Evolutionary conservation across 2,113 vertebrate species (phyloP).

Genomic region (Cariama cristata): DNA sequence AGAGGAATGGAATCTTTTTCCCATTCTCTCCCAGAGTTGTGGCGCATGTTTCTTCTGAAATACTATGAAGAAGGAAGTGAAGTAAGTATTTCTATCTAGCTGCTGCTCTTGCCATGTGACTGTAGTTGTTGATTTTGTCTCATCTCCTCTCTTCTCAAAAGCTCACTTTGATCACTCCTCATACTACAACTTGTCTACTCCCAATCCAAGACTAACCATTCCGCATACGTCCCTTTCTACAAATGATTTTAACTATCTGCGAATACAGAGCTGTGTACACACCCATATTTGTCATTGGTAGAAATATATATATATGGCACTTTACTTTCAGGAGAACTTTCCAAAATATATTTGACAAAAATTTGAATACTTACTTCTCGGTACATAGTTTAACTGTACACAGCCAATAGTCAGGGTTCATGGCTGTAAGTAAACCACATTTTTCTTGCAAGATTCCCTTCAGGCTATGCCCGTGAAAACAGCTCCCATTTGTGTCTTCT

Average conservation of each 20-base stretch:
- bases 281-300: not conserved
- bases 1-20: not conserved
- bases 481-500: constrained; percentile 70
- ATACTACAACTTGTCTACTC: not conserved
- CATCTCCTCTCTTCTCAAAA: not conserved
- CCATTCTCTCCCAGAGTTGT: not conserved
- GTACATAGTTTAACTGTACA: constrained; percentile 72
- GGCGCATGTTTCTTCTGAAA: not conserved
- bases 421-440: constrained; percentile 4
- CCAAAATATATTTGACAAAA: not conserved
- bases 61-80: not conserved
- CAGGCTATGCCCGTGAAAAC: constrained; percentile 82
- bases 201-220: not conserved
- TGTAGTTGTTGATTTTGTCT: not conserved
- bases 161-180: constrained; percentile 19
- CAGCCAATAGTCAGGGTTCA: constrained; percentile 87
- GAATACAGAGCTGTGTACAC: not conserved
- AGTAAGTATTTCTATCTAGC: not conserved
- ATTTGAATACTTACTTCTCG: constrained; percentile 64
- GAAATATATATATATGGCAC: not conserved
- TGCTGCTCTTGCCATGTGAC: not conserved
- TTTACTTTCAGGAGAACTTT: not conserved
- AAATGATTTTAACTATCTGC: not conserved
- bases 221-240: not conserved
- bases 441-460: constrained; percentile 69